phyloP scores from a whole-genome alignment of 2,113 vertebrate genomes.

The Puffinus mauretanicus region DNA sequence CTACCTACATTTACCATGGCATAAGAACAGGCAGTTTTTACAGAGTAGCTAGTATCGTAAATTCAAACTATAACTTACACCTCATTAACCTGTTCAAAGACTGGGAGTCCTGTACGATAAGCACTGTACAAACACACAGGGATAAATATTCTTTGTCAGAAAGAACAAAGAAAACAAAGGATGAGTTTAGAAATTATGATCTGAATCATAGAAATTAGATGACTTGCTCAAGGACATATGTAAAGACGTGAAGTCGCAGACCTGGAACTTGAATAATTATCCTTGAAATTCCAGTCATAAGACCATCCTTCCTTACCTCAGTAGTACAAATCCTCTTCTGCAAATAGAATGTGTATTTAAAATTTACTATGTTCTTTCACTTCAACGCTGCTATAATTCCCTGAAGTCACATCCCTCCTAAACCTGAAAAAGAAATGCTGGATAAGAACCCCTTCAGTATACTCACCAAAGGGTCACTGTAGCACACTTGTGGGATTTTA shows the following conservation, averaged over 20 bases:
- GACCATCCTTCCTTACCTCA: neutral
- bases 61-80: conserved; percentile 17
- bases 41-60: neutral
- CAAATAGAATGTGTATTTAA: neutral
- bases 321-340: neutral
- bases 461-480: neutral
- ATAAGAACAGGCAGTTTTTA: neutral
- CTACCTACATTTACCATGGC: neutral
- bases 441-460: neutral
- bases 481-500: neutral
- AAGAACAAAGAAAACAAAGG: conserved; percentile 6
- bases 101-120: neutral
- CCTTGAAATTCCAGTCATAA: neutral
- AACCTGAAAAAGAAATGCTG: neutral
- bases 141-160: neutral
- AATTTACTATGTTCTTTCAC: neutral
- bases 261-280: neutral
- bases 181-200: neutral
- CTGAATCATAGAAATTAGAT: neutral
- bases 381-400: fast-evolving
- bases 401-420: neutral
- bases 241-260: fast-evolving
- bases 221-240: neutral
- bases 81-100: conserved; percentile 39
- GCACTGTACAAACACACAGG: neutral